A percentile compares a stretch with the other conserved stretches of the same genome.
phyloP scores from a whole-genome alignment of 1,140 invertebrate species.

The Brachionus manjavacas region DNA sequence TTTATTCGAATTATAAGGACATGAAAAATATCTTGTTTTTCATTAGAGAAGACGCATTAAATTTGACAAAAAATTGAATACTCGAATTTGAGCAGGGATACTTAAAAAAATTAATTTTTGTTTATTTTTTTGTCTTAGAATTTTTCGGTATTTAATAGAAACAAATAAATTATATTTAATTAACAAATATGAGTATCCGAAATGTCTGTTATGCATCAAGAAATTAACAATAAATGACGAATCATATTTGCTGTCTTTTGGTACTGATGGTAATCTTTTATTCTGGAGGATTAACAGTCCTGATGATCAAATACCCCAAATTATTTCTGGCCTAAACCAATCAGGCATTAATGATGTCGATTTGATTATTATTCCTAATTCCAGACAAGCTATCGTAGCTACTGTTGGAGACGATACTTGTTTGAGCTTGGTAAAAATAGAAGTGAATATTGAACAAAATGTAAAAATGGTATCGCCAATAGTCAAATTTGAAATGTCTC shows the following conservation, averaged over 20 bases:
- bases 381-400: neutral
- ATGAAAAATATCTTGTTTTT: too few species aligned
- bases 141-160: conserved; percentile 9
- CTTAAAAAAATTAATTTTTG: neutral
- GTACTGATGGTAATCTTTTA: conserved; percentile 26
- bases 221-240: neutral
- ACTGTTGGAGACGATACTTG: conserved; percentile 41
- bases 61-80: too few species aligned
- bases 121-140: neutral
- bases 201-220: neutral
- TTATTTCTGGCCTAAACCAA: neutral
- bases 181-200: neutral
- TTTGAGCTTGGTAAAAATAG: conserved; percentile 4
- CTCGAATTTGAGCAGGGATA: too few species aligned
- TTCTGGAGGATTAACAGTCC: conserved; percentile 3
- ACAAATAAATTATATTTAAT: neutral
- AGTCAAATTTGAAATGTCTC: conserved; percentile 11
- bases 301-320: neutral
- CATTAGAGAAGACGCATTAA: too few species aligned
- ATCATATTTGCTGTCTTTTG: neutral
- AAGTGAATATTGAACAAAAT: neutral
- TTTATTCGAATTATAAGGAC: too few species aligned
- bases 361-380: neutral
- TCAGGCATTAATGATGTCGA: conserved; percentile 40
- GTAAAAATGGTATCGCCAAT: neutral